Percentiles rank a stretch among this genome's conserved stretches.
phyloP scores from a whole-genome alignment of 2,888 invertebrate genomes.

The Andrena dorsata region DNA sequence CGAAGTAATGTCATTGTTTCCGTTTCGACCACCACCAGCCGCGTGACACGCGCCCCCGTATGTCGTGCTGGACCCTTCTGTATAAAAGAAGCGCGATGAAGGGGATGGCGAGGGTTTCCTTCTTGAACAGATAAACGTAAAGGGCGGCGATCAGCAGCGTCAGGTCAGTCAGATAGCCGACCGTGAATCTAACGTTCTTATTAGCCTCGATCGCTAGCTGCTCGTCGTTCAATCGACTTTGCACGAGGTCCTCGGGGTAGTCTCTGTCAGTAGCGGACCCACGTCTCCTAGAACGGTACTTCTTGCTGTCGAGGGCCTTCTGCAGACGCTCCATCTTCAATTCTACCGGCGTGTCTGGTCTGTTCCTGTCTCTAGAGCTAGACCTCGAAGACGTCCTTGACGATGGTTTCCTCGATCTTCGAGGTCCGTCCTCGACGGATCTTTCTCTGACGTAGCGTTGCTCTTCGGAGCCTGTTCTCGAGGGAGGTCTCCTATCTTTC shows the following conservation, averaged over 20 bases:
- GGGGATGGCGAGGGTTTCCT: constrained; percentile 92
- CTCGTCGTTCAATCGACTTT: constrained; percentile 76
- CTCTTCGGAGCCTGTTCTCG: constrained; percentile 67
- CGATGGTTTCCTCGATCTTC: constrained; percentile 70
- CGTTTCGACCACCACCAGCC: constrained; percentile 71
- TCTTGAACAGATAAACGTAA: constrained; percentile 93
- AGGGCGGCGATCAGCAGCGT: constrained; percentile 91
- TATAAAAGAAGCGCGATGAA: constrained; percentile 91
- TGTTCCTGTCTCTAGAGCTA: constrained; percentile 77
- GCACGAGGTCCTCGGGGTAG: constrained; percentile 35
- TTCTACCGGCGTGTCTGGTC: constrained; percentile 81
- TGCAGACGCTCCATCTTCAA: constrained; percentile 81
- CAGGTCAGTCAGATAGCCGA: constrained; percentile 91
- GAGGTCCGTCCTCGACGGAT: constrained; percentile 50
- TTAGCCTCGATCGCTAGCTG: constrained; percentile 88
- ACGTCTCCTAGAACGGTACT: constrained; percentile 63
- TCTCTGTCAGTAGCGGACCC: constrained; percentile 54
- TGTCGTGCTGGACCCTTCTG: constrained; percentile 90
- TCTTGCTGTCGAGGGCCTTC: constrained; percentile 72
- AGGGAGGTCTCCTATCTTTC: constrained; percentile 62
- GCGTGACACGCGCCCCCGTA: constrained; percentile 81
- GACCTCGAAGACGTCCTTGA: constrained; percentile 79
- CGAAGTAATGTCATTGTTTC: constrained; percentile 54
- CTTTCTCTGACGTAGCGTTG: constrained; percentile 55
- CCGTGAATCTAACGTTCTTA: constrained; percentile 88